Conservation (phyloP, 2,113 vertebrate genomes). For the Podiceps cristatus region DNA sequence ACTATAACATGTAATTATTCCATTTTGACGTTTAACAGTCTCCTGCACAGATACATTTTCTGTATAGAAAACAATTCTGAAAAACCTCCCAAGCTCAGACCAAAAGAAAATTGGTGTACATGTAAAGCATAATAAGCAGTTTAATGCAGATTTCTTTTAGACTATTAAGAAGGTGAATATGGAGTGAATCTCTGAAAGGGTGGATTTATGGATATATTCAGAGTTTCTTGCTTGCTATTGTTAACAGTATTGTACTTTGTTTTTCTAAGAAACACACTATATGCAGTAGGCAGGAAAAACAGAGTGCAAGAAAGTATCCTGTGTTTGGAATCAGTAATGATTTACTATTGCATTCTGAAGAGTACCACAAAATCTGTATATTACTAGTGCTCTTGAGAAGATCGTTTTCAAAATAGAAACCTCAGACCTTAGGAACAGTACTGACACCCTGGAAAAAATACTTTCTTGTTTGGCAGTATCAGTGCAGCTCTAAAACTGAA, state of each 20-base stretch:
- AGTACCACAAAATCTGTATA: background rate
- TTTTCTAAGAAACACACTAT: background rate
- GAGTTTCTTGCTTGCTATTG: background rate
- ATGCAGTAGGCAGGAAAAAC: background rate
- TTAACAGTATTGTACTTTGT: background rate
- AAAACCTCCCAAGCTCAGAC: background rate
- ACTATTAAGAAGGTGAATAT: background rate
- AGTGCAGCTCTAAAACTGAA: background rate
- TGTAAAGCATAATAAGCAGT: background rate
- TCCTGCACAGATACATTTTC: background rate
- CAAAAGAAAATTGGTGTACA: background rate
- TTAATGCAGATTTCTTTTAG: background rate
- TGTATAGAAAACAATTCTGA: background rate
- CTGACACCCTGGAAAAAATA: background rate
- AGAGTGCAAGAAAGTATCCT: background rate
- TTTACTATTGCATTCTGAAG: background rate
- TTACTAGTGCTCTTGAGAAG: background rate
- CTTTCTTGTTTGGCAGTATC: background rate
- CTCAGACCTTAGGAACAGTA: background rate
- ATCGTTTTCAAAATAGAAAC: background rate
- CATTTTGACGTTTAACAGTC: background rate
- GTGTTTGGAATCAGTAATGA: background rate
- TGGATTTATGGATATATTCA: background rate
- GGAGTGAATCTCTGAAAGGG: background rate
- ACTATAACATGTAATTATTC: background rate